Evolutionary conservation across 2,113 vertebrate species (phyloP).

Genomic region (Saimiri boliviensis): DNA sequence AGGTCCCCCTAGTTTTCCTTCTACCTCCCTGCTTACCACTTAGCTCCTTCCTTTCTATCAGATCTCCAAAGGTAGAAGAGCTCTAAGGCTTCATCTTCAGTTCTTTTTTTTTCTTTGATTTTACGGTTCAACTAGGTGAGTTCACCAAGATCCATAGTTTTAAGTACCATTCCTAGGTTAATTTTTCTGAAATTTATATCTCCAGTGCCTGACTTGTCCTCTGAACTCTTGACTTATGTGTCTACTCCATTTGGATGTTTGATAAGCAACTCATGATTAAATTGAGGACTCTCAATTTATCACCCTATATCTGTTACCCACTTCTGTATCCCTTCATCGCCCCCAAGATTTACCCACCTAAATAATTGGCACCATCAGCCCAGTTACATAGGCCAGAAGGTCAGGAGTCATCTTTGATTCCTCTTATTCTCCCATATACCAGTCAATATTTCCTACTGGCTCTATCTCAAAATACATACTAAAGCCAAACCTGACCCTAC

Average conservation of each 20-base stretch:
- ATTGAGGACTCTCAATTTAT: background rate
- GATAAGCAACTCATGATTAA: background rate
- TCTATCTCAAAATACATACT: background rate
- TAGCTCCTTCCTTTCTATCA: background rate
- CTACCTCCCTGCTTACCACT: background rate
- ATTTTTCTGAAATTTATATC: background rate
- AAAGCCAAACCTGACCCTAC: background rate
- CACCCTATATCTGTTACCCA: background rate
- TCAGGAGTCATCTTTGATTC: background rate
- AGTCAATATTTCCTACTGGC: background rate
- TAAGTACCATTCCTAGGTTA: background rate
- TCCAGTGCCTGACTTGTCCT: background rate
- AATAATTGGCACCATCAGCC: background rate
- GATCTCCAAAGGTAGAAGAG: background rate
- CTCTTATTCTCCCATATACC: background rate
- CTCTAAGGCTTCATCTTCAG: background rate
- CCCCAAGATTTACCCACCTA: background rate
- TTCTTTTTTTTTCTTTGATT: background rate
- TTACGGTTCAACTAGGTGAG: background rate
- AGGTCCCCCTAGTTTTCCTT: background rate
- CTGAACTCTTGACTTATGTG: background rate
- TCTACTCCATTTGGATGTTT: background rate
- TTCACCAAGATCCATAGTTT: background rate
- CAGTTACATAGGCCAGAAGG: background rate
- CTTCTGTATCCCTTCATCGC: background rate